Conservation (phyloP, 1,140 invertebrate species). For the Rhizoglyphus robini region DNA sequence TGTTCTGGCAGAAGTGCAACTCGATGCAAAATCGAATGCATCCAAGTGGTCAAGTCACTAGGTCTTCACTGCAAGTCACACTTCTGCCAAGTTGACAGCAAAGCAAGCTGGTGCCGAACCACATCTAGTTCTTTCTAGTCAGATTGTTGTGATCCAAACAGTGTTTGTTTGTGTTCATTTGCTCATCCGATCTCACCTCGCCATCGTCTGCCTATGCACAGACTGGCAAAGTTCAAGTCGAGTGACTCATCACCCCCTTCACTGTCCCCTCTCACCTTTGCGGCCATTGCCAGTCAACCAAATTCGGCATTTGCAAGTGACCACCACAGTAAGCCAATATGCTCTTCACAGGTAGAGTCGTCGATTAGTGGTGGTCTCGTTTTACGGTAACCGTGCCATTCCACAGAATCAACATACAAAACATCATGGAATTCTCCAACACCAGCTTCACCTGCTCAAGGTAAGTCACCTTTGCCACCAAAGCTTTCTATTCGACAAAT, state of each 20-base stretch:
- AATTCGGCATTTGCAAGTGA: too few species aligned
- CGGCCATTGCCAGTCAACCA: background rate
- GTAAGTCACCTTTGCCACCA: background rate
- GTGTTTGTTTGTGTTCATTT: too few species aligned
- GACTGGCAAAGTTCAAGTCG: background rate
- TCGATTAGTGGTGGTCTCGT: background rate
- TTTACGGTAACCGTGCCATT: background rate
- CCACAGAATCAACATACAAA: background rate
- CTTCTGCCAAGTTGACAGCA: too few species aligned
- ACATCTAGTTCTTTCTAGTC: too few species aligned
- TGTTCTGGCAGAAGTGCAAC: background rate
- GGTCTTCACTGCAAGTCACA: too few species aligned
- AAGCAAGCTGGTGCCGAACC: too few species aligned
- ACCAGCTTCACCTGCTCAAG: constrained; percentile 9
- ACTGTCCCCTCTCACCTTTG: background rate
- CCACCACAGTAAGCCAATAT: background rate
- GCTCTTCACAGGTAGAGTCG: constrained; percentile 3
- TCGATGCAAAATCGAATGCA: too few species aligned
- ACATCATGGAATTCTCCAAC: constrained; percentile 12
- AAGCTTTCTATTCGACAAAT: too few species aligned
- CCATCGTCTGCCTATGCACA: background rate
- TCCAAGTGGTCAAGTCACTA: too few species aligned
- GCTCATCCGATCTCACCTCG: too few species aligned
- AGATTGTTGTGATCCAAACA: too few species aligned
- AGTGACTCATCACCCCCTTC: background rate